Evolutionary conservation across 2,888 invertebrate genomes (phyloP).

Genomic region (Chymomyza fuscimana): DNA sequence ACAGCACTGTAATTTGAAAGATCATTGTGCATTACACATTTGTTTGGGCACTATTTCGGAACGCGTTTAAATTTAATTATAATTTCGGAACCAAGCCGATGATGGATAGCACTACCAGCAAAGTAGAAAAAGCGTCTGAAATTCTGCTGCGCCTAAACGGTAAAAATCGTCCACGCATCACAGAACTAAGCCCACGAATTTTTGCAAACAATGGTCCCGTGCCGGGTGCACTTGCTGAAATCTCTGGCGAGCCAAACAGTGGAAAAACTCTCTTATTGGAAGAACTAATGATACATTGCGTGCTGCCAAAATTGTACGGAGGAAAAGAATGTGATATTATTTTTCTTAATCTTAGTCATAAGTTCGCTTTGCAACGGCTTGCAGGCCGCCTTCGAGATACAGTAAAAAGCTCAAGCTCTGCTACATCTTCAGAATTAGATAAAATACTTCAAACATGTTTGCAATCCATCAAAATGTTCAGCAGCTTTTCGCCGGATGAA

Average conservation of each 20-base stretch:
- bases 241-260: slow-evolving; percentile 79
- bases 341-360: slow-evolving; percentile 81
- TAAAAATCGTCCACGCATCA: slow-evolving; percentile 32
- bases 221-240: slow-evolving; percentile 80
- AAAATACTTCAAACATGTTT: slow-evolving; percentile 38
- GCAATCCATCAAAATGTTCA: slow-evolving; percentile 48
- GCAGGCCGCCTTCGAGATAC: slow-evolving; percentile 65
- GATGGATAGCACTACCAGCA: not conserved
- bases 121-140: slow-evolving; percentile 11
- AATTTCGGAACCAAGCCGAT: too few species aligned
- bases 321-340: slow-evolving; percentile 80
- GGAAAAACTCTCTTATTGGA: slow-evolving; percentile 81
- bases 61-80: not conserved
- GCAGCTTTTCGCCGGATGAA: slow-evolving; percentile 58
- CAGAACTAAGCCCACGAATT: slow-evolving; percentile 35
- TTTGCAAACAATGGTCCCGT: slow-evolving; percentile 73
- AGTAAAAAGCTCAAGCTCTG: slow-evolving; percentile 3
- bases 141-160: slow-evolving; percentile 23
- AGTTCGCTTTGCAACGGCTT: slow-evolving; percentile 78
- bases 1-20: not conserved
- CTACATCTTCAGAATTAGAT: slow-evolving; percentile 34
- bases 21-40: not conserved
- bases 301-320: slow-evolving; percentile 78
- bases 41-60: not conserved
- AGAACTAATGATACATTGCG: slow-evolving; percentile 80